Evolutionary conservation across 2,113 vertebrate genomes (phyloP).

Genomic region (Sorex fumeus): DNA sequence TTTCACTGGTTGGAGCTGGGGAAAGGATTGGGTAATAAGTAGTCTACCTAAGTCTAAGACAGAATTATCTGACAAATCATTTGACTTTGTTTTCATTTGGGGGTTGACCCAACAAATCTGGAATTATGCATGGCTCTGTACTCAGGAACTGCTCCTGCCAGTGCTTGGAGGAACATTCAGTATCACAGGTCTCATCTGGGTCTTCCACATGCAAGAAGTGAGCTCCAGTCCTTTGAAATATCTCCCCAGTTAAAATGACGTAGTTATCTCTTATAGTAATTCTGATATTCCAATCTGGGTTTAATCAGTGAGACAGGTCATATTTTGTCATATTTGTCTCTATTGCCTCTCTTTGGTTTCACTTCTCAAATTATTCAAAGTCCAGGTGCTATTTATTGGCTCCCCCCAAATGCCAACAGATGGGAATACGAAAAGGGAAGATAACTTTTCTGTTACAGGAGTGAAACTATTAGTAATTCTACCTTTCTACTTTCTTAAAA

Average conservation of each 20-base stretch:
- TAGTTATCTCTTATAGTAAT: conserved; percentile 47
- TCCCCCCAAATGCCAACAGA: conserved; percentile 71
- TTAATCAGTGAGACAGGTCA: conserved; percentile 67
- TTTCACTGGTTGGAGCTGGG: neutral
- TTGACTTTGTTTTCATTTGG: too few species aligned
- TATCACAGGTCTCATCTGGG: too few species aligned
- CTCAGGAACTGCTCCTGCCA: too few species aligned
- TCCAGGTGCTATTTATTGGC: conserved; percentile 59
- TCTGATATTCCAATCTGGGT: neutral
- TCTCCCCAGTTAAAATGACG: too few species aligned
- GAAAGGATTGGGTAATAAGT: neutral
- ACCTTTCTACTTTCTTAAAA: conserved; percentile 33
- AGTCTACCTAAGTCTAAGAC: neutral
- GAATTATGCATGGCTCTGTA: too few species aligned
- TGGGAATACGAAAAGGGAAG: conserved; percentile 60
- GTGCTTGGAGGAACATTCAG: too few species aligned
- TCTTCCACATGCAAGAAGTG: too few species aligned
- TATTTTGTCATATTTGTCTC: conserved; percentile 73
- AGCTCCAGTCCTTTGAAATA: too few species aligned
- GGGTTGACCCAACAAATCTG: too few species aligned
- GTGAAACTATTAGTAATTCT: conserved; percentile 46
- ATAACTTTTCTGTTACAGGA: conserved; percentile 27
- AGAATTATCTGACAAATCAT: neutral
- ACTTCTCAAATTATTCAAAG: conserved; percentile 72
- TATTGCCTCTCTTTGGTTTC: conserved; percentile 55